phyloP scores from a whole-genome alignment of 2,113 vertebrate genomes.

The Pelusios castaneus region DNA sequence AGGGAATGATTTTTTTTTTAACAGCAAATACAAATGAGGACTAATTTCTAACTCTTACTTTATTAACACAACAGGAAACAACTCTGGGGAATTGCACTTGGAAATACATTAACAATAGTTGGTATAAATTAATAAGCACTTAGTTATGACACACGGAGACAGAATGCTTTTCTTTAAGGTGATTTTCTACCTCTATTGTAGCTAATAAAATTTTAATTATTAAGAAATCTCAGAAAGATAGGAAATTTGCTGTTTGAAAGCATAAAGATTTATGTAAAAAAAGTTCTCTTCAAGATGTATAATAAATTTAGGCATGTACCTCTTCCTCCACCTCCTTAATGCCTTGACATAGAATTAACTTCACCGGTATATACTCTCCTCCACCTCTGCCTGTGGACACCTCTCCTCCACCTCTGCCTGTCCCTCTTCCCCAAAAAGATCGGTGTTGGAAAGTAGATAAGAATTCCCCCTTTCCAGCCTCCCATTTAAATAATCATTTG shows the following conservation, averaged over 20 bases:
- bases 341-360: no score
- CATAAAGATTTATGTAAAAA: conserved; percentile 73
- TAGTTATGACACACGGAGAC: conserved; percentile 67
- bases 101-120: conserved; percentile 62
- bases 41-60: conserved; percentile 67
- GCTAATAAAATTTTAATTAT: conserved; percentile 69
- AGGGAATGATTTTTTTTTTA: conserved; percentile 62
- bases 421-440: conserved; percentile 6
- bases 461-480: neutral
- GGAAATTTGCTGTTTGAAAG: conserved; percentile 82
- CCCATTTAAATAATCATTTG: conserved; percentile 50
- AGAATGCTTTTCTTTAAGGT: conserved; percentile 61
- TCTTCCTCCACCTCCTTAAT: conserved; percentile 1
- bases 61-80: conserved; percentile 63
- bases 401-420: neutral
- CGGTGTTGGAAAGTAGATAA: conserved; percentile 66
- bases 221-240: conserved; percentile 77
- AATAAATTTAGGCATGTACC: conserved; percentile 49
- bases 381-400: no score
- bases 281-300: conserved; percentile 59
- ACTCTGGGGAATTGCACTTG: conserved; percentile 51
- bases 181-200: conserved; percentile 71
- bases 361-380: no score
- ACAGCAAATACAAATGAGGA: conserved; percentile 63
- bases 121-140: conserved; percentile 66